Conservation (phyloP, 1,140 invertebrate species). For the Scaptomyza hsui region DNA sequence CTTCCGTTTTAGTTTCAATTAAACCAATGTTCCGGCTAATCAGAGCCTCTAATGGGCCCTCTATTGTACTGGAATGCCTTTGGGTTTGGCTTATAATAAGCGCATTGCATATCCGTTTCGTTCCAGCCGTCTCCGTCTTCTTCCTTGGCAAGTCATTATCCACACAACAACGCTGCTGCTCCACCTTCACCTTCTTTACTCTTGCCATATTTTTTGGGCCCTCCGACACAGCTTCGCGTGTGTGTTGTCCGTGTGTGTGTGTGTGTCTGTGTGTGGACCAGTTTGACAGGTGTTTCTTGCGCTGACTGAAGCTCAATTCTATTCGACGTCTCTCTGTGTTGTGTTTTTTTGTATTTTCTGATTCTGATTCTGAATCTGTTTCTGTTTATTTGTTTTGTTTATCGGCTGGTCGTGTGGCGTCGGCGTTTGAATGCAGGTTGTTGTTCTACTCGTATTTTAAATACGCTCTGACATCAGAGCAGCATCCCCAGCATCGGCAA, state of each 20-base stretch:
- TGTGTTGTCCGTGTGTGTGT: constrained; percentile 19
- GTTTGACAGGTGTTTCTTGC: constrained; percentile 82
- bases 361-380: constrained; percentile 32
- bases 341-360: constrained; percentile 20
- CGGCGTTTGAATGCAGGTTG: constrained; percentile 75
- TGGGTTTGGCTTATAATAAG: constrained; percentile 23
- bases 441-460: constrained; percentile 82
- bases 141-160: constrained; percentile 76
- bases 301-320: constrained; percentile 79
- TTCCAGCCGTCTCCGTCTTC: constrained; percentile 39
- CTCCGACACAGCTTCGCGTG: constrained; percentile 9
- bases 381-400: constrained; percentile 56
- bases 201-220: constrained; percentile 32
- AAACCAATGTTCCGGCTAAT: constrained; percentile 72
- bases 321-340: constrained; percentile 62
- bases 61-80: constrained; percentile 14
- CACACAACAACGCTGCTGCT: constrained; percentile 5
- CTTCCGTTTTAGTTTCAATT: constrained; percentile 77
- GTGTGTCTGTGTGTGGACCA: constrained; percentile 61
- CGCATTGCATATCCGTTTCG: constrained; percentile 65
- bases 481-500: constrained; percentile 41
- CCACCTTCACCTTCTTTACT: not conserved
- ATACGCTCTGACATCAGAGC: constrained; percentile 79
- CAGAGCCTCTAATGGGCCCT: constrained; percentile 39
- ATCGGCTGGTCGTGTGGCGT: constrained; percentile 71